Conservation (phyloP, 2,888 invertebrate species). For the Caenorhabditis parvicauda region DNA sequence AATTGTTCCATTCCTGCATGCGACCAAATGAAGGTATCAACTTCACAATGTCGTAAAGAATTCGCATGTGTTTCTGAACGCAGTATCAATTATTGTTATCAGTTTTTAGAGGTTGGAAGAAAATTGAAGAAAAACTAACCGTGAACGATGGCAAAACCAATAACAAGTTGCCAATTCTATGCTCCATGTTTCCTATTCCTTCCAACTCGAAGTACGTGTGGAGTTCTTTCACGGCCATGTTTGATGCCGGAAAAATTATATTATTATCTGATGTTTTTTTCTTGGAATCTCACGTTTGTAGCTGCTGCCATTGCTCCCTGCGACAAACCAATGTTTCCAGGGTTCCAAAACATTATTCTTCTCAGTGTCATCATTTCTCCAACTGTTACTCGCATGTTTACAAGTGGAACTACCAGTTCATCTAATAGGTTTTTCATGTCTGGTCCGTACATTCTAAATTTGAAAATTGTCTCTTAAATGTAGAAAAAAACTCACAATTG, state of each 20-base stretch:
- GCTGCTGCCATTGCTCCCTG: slow-evolving; percentile 27
- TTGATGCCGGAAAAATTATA: slow-evolving; percentile 39
- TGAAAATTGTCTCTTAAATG: neutral
- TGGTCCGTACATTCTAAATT: slow-evolving; percentile 46
- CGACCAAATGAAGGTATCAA: slow-evolving; percentile 51
- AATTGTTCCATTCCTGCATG: slow-evolving; percentile 56
- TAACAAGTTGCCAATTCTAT: slow-evolving; percentile 41
- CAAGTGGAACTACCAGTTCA: slow-evolving; percentile 44
- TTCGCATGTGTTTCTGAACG: slow-evolving; percentile 45
- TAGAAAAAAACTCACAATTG: neutral
- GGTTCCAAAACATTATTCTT: slow-evolving; percentile 55
- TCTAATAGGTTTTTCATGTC: slow-evolving; percentile 30
- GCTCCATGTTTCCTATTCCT: slow-evolving; percentile 37
- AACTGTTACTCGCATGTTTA: slow-evolving; percentile 19
- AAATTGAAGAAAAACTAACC: slow-evolving; percentile 17
- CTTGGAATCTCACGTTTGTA: slow-evolving; percentile 14
- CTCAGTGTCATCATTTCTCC: slow-evolving; percentile 54
- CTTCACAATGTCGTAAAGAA: slow-evolving; percentile 43
- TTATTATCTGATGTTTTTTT: neutral
- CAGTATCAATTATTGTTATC: neutral
- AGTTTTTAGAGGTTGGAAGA: neutral
- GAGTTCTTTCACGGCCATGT: slow-evolving; percentile 46
- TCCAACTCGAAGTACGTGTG: slow-evolving; percentile 46
- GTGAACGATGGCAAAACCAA: slow-evolving; percentile 42
- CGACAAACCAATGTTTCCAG: slow-evolving; percentile 42